phyloP scores from a whole-genome alignment of 2,888 invertebrate genomes.

The Mesorhabditis belari region DNA sequence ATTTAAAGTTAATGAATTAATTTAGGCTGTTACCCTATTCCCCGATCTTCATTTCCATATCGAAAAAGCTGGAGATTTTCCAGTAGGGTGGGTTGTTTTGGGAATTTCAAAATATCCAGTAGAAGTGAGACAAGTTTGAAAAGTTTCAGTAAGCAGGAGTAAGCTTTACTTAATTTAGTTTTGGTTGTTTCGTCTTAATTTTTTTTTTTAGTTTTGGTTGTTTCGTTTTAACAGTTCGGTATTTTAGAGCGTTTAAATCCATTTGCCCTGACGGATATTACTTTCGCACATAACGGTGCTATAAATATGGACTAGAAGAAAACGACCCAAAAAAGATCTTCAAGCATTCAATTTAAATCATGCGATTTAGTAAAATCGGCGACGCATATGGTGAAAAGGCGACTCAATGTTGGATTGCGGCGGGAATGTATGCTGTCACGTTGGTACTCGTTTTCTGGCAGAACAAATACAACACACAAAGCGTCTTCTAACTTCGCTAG shows the following conservation, averaged over 20 bases:
- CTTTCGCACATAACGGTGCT: too few species aligned
- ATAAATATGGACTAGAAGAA: too few species aligned
- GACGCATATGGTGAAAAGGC: slow-evolving; percentile 48
- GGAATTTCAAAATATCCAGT: too few species aligned
- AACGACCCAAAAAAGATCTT: background rate
- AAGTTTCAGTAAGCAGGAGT: too few species aligned
- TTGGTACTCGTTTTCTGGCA: slow-evolving; percentile 54
- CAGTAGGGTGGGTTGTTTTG: slow-evolving; percentile 13
- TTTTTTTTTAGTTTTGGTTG: too few species aligned
- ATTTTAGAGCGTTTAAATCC: too few species aligned
- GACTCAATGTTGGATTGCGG: slow-evolving; percentile 58
- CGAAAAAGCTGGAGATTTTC: slow-evolving; percentile 7
- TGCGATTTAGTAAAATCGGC: slow-evolving; percentile 37
- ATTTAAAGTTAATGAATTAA: too few species aligned
- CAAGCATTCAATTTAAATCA: background rate
- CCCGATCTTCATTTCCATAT: slow-evolving; percentile 47
- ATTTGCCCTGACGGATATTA: too few species aligned
- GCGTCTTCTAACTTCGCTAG: slow-evolving; percentile 33
- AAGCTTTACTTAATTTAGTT: too few species aligned
- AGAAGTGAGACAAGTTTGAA: too few species aligned
- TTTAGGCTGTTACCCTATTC: slow-evolving; percentile 47
- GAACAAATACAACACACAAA: slow-evolving; percentile 48
- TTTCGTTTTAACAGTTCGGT: too few species aligned
- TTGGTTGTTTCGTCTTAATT: too few species aligned
- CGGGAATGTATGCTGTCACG: slow-evolving; percentile 56